Base-by-base conservation (phyloP, 2,888 invertebrate species). In the Miltochrista miniata region DNA sequence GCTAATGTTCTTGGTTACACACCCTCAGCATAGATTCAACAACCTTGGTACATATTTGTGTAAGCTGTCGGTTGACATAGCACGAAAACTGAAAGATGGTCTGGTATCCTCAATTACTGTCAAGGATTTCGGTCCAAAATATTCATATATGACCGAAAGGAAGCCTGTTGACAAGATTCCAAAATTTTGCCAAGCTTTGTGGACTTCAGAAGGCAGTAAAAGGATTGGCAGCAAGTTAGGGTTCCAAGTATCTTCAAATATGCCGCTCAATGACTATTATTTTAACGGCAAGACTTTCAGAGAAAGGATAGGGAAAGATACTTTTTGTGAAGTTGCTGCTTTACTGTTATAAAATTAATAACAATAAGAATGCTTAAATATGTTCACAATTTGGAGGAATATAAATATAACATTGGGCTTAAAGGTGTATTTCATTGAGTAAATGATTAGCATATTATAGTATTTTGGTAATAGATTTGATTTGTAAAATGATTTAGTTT, bases 1-100 rank as follows among this genome's bases (percentile, higher is more conserved):
- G 79, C 76, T 95, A 12, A 95, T 94, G 94, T 95, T 95, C 59
- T 65, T 95, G 15, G 93, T 87, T 0, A 94, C 94, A 0, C 66
- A 90, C 3, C 86, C 90, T 0, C 83, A 92, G 18, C 93, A 93
- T 56, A 86, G 93, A 48, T 68, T 81, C 0, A 84, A 85, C 10
- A 92, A 93, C 11, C 85, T 96, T 11, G 95, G 83, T 0, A 87
- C 76, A 10, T 71, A 92, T 11, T 69, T 96, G 10, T 84, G 90
- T 43, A 83, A 92, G 59, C 79, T 85, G 1, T 93, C 94, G 0
- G 79, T 94, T 41, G 90, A 93, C 39, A 61, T 95, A 1, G 93
- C 92, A 0, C 86, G 74, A 48, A 83, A 82, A 49, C 61, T 93
- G 0, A 81, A 76, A 55, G 60, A 81, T 11, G 93, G 92, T 0